Percentiles rank a stretch among this genome's conserved stretches.
Evolutionary conservation across 2,888 invertebrate genomes (phyloP).

Genomic region (Caenorhabditis becei): DNA sequence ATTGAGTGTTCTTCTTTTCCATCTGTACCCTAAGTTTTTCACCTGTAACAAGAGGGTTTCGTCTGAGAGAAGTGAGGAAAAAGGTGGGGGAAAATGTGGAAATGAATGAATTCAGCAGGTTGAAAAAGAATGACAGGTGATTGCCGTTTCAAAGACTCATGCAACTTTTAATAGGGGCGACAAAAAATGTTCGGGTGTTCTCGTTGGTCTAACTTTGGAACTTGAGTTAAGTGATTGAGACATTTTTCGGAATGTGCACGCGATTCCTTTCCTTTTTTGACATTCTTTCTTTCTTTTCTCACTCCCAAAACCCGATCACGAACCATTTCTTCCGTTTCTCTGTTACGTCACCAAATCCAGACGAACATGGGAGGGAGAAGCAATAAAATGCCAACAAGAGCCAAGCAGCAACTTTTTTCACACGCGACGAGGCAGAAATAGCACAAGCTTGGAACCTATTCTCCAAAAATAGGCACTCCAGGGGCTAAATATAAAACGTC

Average conservation of each 20-base stretch:
- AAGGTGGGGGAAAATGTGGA: background rate
- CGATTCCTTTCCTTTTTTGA: background rate
- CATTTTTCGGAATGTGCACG: constrained; percentile 11
- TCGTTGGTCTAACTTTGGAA: background rate
- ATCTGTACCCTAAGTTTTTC: constrained; percentile 28
- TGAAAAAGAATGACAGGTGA: constrained; percentile 6
- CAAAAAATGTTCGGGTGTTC: background rate
- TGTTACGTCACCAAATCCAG: constrained; percentile 22
- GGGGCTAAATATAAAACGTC: constrained; percentile 32
- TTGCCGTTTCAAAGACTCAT: constrained; percentile 16
- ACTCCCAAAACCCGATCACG: constrained; percentile 18
- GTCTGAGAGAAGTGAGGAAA: background rate
- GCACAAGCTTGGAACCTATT: background rate
- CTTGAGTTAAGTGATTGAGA: background rate
- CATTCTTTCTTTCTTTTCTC: background rate
- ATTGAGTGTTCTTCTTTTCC: constrained; percentile 53
- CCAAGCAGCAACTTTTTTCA: constrained; percentile 43
- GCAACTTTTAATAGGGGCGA: constrained; percentile 10
- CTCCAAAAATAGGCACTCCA: constrained; percentile 24
- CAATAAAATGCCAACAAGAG: constrained; percentile 31
- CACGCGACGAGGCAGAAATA: constrained; percentile 40
- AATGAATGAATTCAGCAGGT: background rate
- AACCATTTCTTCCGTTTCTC: constrained; percentile 6
- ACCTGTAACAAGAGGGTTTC: constrained; percentile 26
- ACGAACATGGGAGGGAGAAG: constrained; percentile 2